Percentiles rank a stretch among this genome's conserved stretches.
Conservation (phyloP, 2,113 vertebrate species). For the Leucoraja erinaceus region DNA sequence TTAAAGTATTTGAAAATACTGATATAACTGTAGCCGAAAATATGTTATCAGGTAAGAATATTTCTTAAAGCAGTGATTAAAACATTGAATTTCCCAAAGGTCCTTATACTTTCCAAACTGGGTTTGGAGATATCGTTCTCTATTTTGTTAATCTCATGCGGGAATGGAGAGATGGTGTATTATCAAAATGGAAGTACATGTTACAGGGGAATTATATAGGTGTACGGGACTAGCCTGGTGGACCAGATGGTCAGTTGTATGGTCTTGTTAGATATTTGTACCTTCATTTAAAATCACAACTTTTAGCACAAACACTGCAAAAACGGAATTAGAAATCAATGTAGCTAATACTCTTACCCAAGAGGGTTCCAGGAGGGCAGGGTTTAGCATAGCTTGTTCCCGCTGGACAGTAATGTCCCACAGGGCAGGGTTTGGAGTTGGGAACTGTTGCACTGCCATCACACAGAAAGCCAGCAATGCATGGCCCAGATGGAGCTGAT, state of each 20-base stretch:
- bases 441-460: constrained; percentile 41
- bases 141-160: too few species aligned
- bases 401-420: constrained; percentile 72
- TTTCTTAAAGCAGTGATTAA: background rate
- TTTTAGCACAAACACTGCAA: background rate
- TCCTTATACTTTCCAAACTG: background rate
- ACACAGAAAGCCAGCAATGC: constrained; percentile 42
- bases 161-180: background rate
- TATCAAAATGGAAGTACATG: too few species aligned
- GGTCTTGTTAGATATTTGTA: background rate
- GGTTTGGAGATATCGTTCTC: too few species aligned
- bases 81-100: background rate
- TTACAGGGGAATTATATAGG: background rate
- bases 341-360: background rate
- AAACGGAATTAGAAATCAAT: background rate
- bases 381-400: constrained; percentile 53
- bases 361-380: background rate
- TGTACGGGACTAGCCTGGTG: background rate
- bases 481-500: constrained; percentile 49
- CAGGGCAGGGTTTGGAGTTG: constrained; percentile 58
- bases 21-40: background rate
- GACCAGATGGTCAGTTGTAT: background rate
- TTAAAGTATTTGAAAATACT: background rate
- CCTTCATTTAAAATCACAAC: background rate
- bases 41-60: background rate